Conservation (phyloP, 2,797 vertebrate species). For the Sus cebifrons region DNA sequence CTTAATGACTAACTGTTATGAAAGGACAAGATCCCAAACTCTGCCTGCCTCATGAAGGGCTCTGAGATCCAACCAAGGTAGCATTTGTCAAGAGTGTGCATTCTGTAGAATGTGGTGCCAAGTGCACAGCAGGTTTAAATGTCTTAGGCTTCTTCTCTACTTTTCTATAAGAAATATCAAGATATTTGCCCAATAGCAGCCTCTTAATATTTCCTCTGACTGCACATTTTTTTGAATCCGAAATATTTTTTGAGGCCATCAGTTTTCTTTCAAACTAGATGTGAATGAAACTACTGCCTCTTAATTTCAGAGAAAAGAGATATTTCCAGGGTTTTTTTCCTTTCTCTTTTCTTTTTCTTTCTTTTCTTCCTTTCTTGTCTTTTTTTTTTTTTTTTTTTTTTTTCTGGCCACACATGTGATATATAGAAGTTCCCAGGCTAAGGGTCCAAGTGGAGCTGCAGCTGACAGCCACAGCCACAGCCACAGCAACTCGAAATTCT, state of each 20-base stretch:
- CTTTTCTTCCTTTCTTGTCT: neutral
- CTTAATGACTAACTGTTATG: conserved; percentile 51
- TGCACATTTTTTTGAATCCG: neutral
- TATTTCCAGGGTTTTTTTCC: neutral
- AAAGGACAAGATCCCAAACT: neutral
- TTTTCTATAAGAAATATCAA: conserved; percentile 16
- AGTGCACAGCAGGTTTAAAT: neutral
- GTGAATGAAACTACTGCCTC: conserved; percentile 18
- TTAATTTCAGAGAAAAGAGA: neutral
- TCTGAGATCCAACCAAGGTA: conserved; percentile 19
- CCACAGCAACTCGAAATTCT: too few relatives aligned
- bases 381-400: neutral
- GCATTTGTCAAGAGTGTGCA: conserved; percentile 33
- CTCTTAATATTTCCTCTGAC: neutral
- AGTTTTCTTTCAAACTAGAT: conserved; percentile 64
- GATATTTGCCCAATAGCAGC: neutral
- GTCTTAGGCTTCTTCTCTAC: neutral
- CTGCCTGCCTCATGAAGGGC: neutral
- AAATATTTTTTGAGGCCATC: conserved; percentile 37
- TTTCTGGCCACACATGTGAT: too few relatives aligned
- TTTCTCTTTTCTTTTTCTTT: too few relatives aligned
- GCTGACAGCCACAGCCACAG: too few relatives aligned
- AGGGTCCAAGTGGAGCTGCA: too few relatives aligned
- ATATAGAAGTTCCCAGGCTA: too few relatives aligned
- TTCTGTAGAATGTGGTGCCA: neutral